Evolutionary conservation across 92 coral and sea anemone species (phyloP), one percentile per base, ranked within the genome.

Genomic region (Epizoanthus ramosus): DNA sequence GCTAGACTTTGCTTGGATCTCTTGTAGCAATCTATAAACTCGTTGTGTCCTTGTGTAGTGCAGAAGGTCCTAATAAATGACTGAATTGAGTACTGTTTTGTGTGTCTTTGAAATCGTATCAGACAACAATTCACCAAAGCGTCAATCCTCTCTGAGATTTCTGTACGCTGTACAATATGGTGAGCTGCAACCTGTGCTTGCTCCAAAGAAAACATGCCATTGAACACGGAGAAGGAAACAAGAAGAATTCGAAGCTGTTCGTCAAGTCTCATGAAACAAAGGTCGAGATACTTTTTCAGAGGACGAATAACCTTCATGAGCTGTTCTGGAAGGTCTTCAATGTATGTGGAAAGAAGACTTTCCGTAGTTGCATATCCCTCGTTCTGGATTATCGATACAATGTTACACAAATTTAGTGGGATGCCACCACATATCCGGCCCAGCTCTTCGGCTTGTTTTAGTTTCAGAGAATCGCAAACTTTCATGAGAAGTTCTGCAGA

Each of bases 61-160:
- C 84, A 91, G 69, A 89, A 89, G 2, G 63, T 73, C 52, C 87
- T 83, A 3, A 80, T 67, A 13, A 89, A 87, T 7, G 88, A 81
- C 33, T 79, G 82, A 25, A 88, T 47, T 25, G 57, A 61, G 83
- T 82, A 91, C 10, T 21, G n/a, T 28, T 85, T n/a, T n/a, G 68
- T 8, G 9, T 8, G 9, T 18, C 24, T 0, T 19, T 76, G 72
- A 66, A 37, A 83, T 0, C 56, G 57, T 21, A 83, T 37, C 19
- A 88, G 80, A 81, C 87, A 74, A 79, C 70, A 71, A 35, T 75
- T 88, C 37, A 18, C 73, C 41, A 80, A 71, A 14, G 24, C 58
- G 5, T 25, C 63, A 16, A 54, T 79, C 59, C 74, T 41, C 43
- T 80, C 53, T 10, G 80, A 52, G 37, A 64, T 22, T n/a, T 18